Evolutionary conservation across 2,113 vertebrate genomes (phyloP).

Genomic region (Vimba vimba): DNA sequence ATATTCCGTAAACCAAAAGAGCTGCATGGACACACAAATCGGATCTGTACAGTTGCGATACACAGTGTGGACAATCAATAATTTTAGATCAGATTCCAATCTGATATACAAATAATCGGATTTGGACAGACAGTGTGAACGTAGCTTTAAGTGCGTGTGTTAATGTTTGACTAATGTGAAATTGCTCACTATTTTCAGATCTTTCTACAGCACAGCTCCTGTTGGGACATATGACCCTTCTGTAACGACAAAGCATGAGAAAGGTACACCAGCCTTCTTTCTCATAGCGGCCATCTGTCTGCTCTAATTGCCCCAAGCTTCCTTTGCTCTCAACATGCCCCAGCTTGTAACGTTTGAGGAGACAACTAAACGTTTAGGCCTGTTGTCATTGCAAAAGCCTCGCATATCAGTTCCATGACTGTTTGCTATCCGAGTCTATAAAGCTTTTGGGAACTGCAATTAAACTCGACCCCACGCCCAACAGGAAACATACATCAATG

Average conservation of each 20-base stretch:
- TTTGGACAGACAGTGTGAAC: not conserved
- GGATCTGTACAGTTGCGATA: no score
- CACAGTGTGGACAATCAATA: no score
- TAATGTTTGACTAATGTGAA: not conserved
- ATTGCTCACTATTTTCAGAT: slow-evolving; percentile 20
- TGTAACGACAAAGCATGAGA: slow-evolving; percentile 35
- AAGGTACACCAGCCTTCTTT: slow-evolving; percentile 47
- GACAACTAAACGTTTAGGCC: not conserved
- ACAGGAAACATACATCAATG: slow-evolving; percentile 22
- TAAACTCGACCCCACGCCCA: slow-evolving; percentile 2
- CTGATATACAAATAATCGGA: not conserved
- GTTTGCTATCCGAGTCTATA: slow-evolving; percentile 26
- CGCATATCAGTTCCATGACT: not conserved
- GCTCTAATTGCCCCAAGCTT: slow-evolving; percentile 46
- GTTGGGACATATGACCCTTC: slow-evolving; percentile 25
- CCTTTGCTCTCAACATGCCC: slow-evolving; percentile 47
- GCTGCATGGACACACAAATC: no score
- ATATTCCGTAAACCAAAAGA: no score
- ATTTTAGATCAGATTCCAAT: not conserved
- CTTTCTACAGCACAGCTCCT: not conserved
- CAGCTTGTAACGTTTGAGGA: slow-evolving; percentile 37
- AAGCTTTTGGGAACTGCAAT: slow-evolving; percentile 11
- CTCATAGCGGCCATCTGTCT: slow-evolving; percentile 54
- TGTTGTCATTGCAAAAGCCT: slow-evolving; percentile 9
- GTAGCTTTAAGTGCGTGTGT: not conserved